Conservation (phyloP, 1,140 invertebrate genomes). For the Polypedilum pembai region DNA sequence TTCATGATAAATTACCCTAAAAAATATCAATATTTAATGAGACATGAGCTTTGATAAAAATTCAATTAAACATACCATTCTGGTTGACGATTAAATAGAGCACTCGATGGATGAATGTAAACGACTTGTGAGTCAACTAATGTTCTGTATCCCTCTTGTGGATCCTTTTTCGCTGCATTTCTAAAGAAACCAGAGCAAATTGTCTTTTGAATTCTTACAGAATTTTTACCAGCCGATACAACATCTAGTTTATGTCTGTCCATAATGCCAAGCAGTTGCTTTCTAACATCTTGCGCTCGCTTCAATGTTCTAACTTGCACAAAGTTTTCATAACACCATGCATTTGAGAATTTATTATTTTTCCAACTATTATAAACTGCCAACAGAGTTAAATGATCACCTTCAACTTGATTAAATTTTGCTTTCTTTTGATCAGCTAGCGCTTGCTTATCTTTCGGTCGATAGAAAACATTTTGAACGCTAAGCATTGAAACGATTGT, state of each 20-base stretch:
- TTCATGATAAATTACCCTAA: conserved; percentile 91
- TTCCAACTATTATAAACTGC: conserved; percentile 99
- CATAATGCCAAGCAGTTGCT: conserved; percentile 97
- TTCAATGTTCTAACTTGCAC: conserved; percentile 96
- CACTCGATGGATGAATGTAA: conserved; percentile 96
- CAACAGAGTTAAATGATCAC: conserved; percentile 94
- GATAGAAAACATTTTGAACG: conserved; percentile 56
- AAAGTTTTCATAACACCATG: conserved; percentile 99
- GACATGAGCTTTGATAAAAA: not conserved
- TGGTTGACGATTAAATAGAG: conserved; percentile 92
- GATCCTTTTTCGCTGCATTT: conserved; percentile 53
- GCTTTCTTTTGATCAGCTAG: conserved; percentile 98
- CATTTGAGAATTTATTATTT: conserved; percentile 92
- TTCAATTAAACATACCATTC: conserved; percentile 62
- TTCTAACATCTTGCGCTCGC: conserved; percentile 94
- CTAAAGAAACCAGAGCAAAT: conserved; percentile 98
- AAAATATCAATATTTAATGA: not conserved
- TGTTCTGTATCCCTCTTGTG: conserved; percentile 78
- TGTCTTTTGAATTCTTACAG: conserved; percentile 97
- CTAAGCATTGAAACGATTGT: conserved; percentile 99
- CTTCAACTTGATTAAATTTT: conserved; percentile 98
- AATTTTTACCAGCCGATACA: conserved; percentile 93
- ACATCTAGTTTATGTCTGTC: conserved; percentile 97
- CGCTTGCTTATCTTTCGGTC: conserved; percentile 98
- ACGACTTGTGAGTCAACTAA: conserved; percentile 99